These are phyloP conservation scores for Ephydatia muelleri DNA, from an alignment of 37 sponge, comb jelly and placozoan species.

Conservation along the genomic window DNA sequence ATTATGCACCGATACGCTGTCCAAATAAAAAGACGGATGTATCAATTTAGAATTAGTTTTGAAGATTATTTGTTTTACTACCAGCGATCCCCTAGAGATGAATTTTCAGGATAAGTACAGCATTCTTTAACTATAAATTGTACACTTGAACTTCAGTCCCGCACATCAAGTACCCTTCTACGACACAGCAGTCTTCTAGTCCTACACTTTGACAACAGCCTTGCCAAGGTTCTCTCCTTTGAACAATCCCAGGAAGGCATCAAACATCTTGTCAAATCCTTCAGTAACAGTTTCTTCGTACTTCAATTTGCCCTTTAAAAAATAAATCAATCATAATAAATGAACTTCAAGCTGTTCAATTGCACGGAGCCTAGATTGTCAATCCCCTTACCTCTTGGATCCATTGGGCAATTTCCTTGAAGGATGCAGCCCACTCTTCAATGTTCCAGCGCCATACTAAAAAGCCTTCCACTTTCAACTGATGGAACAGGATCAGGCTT, in stretches of 20 bases:
- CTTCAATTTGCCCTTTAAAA: slow-evolving; percentile 54
- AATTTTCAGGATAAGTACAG: too few species aligned
- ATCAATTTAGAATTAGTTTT: too few species aligned
- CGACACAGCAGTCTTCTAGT: too few species aligned
- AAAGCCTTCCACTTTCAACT: slow-evolving; percentile 79
- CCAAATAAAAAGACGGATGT: too few species aligned
- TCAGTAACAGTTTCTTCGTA: slow-evolving; percentile 63
- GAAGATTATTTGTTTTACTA: too few species aligned
- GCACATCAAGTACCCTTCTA: too few species aligned
- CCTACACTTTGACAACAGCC: slow-evolving; percentile 67
- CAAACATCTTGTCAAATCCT: slow-evolving; percentile 83
- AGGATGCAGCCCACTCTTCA: slow-evolving; percentile 47
- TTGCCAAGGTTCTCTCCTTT: slow-evolving; percentile 68
- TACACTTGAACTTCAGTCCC: too few species aligned
- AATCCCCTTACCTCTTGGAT: slow-evolving; percentile 66
- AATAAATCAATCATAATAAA: background rate
- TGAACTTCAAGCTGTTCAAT: too few species aligned
- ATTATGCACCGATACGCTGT: too few species aligned
- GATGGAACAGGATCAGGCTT: slow-evolving; percentile 42
- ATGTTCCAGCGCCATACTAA: slow-evolving; percentile 46
- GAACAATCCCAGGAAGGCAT: slow-evolving; percentile 78
- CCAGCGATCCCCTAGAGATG: too few species aligned
- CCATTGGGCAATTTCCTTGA: slow-evolving; percentile 64
- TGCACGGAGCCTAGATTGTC: too few species aligned
- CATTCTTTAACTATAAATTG: too few species aligned